Conservation (phyloP, 1,140 invertebrate species). For the Nebria ingens region DNA sequence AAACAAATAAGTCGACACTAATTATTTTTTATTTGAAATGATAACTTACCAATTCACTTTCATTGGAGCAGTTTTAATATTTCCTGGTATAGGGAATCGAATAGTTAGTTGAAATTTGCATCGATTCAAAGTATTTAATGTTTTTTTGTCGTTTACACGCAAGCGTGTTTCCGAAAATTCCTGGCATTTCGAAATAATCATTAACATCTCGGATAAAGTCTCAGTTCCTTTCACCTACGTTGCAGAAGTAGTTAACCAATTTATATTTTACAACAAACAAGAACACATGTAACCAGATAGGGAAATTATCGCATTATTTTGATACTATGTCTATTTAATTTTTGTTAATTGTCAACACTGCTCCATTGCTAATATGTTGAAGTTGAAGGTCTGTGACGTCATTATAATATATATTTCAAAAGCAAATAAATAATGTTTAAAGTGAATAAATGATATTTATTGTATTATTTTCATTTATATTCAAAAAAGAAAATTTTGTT, state of each 20-base stretch:
- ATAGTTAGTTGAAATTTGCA: slow-evolving; percentile 39
- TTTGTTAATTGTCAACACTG: neutral
- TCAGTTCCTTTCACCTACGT: slow-evolving; percentile 36
- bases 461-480: neutral
- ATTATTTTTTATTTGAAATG: no score
- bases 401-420: no score
- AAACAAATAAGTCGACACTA: no score
- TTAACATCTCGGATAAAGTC: slow-evolving; percentile 33
- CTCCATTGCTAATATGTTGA: neutral
- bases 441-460: neutral
- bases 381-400: no score
- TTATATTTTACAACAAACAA: no score
- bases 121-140: slow-evolving; percentile 48
- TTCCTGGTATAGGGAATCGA: slow-evolving; percentile 45
- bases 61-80: slow-evolving; percentile 46
- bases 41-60: slow-evolving; percentile 50
- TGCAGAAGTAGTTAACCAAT: no score
- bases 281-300: no score
- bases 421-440: neutral
- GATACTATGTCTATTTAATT: no score
- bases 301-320: no score
- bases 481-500: neutral
- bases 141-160: slow-evolving; percentile 45
- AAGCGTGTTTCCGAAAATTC: slow-evolving; percentile 49
- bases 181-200: slow-evolving; percentile 38